Conservation (phyloP, 1,140 invertebrate species). For the Andrena cerasifolii region DNA sequence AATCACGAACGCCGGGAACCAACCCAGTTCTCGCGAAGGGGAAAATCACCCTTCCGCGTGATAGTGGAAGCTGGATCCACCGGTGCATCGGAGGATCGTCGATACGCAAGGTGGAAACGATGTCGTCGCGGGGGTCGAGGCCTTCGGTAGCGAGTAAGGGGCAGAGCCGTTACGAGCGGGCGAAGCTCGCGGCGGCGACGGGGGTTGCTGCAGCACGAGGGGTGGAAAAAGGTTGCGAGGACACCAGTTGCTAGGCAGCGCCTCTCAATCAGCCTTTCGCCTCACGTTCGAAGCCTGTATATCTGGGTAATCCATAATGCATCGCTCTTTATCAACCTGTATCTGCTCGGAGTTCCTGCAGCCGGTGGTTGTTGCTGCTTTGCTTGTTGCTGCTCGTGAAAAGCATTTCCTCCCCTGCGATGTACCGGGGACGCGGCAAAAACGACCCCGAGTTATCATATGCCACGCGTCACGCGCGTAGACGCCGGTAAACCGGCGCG, state of each 20-base stretch:
- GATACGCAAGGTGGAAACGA: constrained; percentile 42
- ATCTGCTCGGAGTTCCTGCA: constrained; percentile 52
- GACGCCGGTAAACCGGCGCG: background rate
- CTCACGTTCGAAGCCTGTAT: constrained; percentile 68
- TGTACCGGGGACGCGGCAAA: background rate
- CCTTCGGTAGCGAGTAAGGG: constrained; percentile 1
- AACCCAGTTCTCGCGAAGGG: background rate
- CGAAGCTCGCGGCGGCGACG: constrained; percentile 24
- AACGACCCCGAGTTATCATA: background rate
- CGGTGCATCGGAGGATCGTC: constrained; percentile 19
- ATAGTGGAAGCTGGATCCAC: background rate
- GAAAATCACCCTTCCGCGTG: too few relatives aligned
- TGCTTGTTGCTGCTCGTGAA: constrained; percentile 49
- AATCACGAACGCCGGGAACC: too few relatives aligned
- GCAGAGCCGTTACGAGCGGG: constrained; percentile 19
- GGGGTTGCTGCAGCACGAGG: constrained; percentile 23
- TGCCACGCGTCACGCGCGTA: background rate
- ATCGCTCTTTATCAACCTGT: constrained; percentile 70
- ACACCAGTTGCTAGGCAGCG: constrained; percentile 81
- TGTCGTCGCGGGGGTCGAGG: constrained; percentile 17
- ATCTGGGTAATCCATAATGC: constrained; percentile 72
- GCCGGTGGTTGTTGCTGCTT: constrained; percentile 34
- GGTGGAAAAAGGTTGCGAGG: constrained; percentile 69
- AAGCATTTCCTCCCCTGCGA: background rate
- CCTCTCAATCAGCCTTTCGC: constrained; percentile 74